Percentiles rank a stretch among this genome's conserved stretches.
phyloP scores from a whole-genome alignment of 2,797 vertebrate species.

The Darevskia nairensis region DNA sequence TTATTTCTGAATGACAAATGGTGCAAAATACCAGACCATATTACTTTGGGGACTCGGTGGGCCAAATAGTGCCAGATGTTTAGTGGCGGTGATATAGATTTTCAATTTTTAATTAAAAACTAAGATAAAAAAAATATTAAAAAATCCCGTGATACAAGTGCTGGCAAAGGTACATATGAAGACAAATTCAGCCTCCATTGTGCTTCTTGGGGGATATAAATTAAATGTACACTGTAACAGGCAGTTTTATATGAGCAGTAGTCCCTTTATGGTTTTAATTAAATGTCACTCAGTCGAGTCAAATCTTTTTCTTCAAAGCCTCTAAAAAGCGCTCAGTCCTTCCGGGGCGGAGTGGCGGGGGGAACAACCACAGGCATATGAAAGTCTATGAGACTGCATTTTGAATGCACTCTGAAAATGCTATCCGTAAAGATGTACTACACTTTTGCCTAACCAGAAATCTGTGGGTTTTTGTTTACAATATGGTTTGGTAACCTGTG shows the following conservation, averaged over 20 bases:
- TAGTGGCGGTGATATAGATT: background rate
- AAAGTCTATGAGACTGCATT: background rate
- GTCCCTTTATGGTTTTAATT: constrained; percentile 59
- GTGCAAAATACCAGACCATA: constrained; percentile 32
- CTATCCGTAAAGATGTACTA: fast-evolving
- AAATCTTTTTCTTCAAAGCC: constrained; percentile 29
- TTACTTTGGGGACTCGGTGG: constrained; percentile 31
- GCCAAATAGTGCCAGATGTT: constrained; percentile 52
- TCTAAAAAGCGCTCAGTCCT: constrained; percentile 1
- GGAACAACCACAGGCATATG: background rate
- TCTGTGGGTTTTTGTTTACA: background rate
- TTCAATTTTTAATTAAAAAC: constrained; percentile 58
- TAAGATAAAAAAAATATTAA: constrained; percentile 6
- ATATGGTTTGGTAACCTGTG: background rate
- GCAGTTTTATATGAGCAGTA: constrained; percentile 59
- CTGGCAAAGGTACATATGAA: constrained; percentile 36
- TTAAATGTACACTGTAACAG: constrained; percentile 53
- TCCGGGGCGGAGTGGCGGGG: background rate
- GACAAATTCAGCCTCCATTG: constrained; percentile 52
- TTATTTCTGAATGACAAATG: constrained; percentile 42
- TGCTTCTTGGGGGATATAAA: constrained; percentile 45
- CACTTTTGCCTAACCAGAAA: background rate
- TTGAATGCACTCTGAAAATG: background rate
- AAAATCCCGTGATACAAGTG: constrained; percentile 15
- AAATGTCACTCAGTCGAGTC: constrained; percentile 44